Conservation (phyloP, 2,888 invertebrate species). For the Gisinianus flammeolus region DNA sequence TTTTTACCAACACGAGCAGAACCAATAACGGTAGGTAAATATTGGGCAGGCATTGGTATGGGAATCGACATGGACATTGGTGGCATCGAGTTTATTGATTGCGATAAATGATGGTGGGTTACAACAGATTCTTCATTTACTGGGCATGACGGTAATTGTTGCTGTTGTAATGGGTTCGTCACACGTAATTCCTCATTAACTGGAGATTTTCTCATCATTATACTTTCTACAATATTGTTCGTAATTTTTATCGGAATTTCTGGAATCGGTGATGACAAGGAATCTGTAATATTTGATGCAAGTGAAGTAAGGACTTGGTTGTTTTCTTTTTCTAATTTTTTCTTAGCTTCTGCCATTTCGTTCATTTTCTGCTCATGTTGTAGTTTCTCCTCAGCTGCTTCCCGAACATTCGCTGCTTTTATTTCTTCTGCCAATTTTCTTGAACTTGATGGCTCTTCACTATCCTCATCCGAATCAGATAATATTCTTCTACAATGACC, state of each 20-base stretch:
- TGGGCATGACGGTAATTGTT: background rate
- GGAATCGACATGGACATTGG: conserved; percentile 40
- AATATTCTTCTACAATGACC: conserved; percentile 44
- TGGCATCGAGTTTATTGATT: conserved; percentile 4
- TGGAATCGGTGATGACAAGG: conserved; percentile 9
- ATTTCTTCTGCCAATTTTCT: conserved; percentile 56
- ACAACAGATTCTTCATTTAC: background rate
- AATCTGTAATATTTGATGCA: conserved; percentile 8
- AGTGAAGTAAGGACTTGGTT: conserved; percentile 14
- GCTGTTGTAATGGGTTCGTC: background rate
- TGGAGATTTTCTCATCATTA: conserved; percentile 29
- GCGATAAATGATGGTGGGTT: background rate
- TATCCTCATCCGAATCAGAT: conserved; percentile 55
- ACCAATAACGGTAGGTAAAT: conserved; percentile 12
- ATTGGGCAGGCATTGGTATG: background rate
- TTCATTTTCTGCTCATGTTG: conserved; percentile 60
- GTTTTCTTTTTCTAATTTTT: conserved; percentile 14
- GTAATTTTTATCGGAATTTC: conserved; percentile 27
- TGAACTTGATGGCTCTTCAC: conserved; percentile 45
- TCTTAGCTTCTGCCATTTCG: conserved; percentile 20
- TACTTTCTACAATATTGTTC: conserved; percentile 42
- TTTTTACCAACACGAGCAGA: conserved; percentile 38
- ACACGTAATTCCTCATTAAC: conserved; percentile 1
- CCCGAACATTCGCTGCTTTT: conserved; percentile 54
- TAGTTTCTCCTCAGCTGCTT: conserved; percentile 61